Evolutionary conservation across 2,113 vertebrate genomes (phyloP).

Genomic region (Emydura subglobosa): DNA sequence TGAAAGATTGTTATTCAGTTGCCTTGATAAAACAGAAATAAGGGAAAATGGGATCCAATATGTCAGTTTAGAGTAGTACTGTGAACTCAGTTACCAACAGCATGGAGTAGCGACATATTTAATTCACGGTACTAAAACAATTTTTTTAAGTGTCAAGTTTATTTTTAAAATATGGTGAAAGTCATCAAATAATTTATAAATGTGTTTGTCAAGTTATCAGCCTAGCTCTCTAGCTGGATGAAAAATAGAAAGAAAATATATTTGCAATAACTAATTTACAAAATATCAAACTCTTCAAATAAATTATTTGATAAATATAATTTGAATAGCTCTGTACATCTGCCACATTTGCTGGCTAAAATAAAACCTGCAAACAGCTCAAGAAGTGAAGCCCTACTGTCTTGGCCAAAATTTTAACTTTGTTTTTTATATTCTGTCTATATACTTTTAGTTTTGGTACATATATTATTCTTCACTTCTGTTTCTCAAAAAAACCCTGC

Average conservation of each 20-base stretch:
- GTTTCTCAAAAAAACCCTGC: neutral
- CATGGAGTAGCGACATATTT: neutral
- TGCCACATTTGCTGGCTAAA: neutral
- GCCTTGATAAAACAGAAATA: neutral
- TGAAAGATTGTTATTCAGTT: neutral
- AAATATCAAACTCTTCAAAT: neutral
- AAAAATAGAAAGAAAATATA: neutral
- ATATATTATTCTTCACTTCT: neutral
- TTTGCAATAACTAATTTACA: neutral
- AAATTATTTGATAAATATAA: neutral
- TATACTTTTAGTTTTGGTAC: neutral
- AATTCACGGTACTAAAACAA: neutral
- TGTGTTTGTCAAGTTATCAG: neutral
- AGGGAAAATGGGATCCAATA: too few species aligned
- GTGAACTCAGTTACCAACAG: neutral
- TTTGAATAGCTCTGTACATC: neutral
- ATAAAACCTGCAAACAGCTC: neutral
- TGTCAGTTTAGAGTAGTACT: neutral
- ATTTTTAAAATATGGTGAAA: neutral
- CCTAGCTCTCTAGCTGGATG: neutral
- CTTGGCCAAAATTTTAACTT: neutral
- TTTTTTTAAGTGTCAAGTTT: neutral
- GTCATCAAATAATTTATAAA: neutral
- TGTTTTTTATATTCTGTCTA: neutral
- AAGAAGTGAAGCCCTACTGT: neutral